A percentile compares a stretch with the other conserved stretches of the same genome.
phyloP scores from a whole-genome alignment of 2,888 invertebrate genomes.

The Thelaira solivaga region DNA sequence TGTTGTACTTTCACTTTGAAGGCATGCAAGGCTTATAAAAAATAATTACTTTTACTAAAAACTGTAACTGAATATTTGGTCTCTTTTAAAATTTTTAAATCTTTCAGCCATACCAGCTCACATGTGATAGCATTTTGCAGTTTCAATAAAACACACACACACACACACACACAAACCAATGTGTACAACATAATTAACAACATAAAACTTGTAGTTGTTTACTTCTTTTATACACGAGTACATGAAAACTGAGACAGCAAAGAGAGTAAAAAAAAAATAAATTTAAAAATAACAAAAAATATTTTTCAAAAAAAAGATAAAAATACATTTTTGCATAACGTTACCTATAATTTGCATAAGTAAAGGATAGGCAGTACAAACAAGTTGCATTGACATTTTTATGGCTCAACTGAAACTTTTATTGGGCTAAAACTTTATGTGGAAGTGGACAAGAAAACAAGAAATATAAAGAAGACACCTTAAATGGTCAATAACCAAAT shows the following conservation, averaged over 20 bases:
- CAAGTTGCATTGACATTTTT: constrained; percentile 30
- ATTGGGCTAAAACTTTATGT: neutral
- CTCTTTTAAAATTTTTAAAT: no score
- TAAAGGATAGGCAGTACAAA: constrained; percentile 7
- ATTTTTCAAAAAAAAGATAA: neutral
- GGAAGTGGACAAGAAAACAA: neutral
- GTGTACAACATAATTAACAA: neutral
- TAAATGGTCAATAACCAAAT: neutral
- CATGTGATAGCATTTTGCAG: no score
- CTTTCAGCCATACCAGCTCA: neutral
- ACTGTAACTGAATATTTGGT: no score
- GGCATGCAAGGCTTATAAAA: no score
- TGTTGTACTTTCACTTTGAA: no score
- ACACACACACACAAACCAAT: neutral
- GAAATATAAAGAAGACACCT: neutral
- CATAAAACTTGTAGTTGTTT: neutral
- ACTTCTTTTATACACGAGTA: neutral
- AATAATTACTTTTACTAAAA: no score
- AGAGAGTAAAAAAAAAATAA: neutral
- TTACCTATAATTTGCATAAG: constrained; percentile 17
- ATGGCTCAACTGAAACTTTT: constrained; percentile 1
- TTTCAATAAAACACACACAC: no score
- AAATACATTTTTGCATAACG: neutral
- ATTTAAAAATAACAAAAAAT: neutral
- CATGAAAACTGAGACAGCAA: constrained; percentile 2